Base-by-base conservation (phyloP, 2,113 vertebrate genomes). In the Nothobranchius kuhntae region DNA sequence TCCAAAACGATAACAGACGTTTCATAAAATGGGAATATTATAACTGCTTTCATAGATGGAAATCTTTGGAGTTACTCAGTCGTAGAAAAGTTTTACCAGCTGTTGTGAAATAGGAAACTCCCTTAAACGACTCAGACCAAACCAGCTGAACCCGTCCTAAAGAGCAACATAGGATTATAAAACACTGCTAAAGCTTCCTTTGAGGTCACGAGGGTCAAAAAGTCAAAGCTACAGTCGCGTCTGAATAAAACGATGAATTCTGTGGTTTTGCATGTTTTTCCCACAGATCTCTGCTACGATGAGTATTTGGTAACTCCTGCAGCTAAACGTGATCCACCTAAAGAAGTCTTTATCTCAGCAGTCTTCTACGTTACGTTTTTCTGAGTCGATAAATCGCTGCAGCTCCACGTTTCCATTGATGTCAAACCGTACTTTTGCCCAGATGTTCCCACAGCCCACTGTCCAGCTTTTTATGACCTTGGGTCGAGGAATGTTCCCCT, bases 381-480 rank as follows among this genome's bases (percentile, higher is more conserved):
- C 15, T 24, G 35, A 53, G 12, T 50, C 42, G 24, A 47, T 30
- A 3, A 30, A 30, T 55, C 24, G 14, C 26, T 52, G 35, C 1
- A 30, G 11, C 26, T 70, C 12, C 11, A 13, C 3, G 11, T 52
- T 21, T 13, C 11, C 15, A 21, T 51, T 51, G 7, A 12, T 21
- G 12, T 50, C 10, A 46, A 52, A 56, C 9, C 36, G 11, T 6
- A 30, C 15, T 38, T 54, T 2, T 14, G 50, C 5, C 7, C 9
- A 54, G 17, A 62, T 58, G 53, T 61, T 76, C 42, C 63, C 54
- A 64, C 5, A 51, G 38, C 36, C 53, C 48, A 42, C 2, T 9
- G 21, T 11, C 17, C 54, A 54, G 36, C 14, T 17, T 12, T 47
- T 10, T 13, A 4, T 44, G 14, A 13, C 2, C 53, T 13, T 11